These are phyloP conservation scores for Aporophyla lueneburgensis DNA, from an alignment of 2,888 invertebrate genomes.

Conservation along the genomic window DNA sequence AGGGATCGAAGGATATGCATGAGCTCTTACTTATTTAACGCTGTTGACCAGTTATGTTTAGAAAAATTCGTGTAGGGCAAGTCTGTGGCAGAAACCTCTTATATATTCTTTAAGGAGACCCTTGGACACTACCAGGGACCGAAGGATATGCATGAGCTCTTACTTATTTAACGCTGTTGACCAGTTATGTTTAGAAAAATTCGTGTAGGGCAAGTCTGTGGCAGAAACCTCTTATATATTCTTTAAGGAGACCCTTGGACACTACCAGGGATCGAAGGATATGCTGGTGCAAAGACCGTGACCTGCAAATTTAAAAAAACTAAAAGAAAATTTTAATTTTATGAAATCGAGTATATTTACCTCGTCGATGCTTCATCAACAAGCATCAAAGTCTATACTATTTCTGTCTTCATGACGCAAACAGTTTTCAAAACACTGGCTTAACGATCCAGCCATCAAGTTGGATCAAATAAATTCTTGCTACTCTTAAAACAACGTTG, in stretches of 20 bases:
- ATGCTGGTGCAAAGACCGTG: too few relatives aligned
- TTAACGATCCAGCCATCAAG: constrained; percentile 15
- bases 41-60: neutral
- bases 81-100: neutral
- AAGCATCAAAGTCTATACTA: constrained; percentile 7
- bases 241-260: neutral
- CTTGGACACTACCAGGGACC: neutral
- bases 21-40: constrained; percentile 1
- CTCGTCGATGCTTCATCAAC: neutral
- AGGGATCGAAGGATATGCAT: neutral
- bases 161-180: neutral
- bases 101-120: neutral
- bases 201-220: too few relatives aligned
- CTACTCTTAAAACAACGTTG: neutral
- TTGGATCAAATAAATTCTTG: neutral
- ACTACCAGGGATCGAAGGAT: neutral
- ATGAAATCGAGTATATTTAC: neutral
- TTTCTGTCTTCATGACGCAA: constrained; percentile 29
- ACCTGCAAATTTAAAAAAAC: too few relatives aligned
- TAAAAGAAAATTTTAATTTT: too few relatives aligned
- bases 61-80: neutral
- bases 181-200: neutral
- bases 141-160: neutral
- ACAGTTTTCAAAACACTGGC: constrained; percentile 18
- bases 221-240: neutral